Base-by-base conservation (phyloP, 1,140 invertebrate genomes). In the Chelonus insularis region DNA sequence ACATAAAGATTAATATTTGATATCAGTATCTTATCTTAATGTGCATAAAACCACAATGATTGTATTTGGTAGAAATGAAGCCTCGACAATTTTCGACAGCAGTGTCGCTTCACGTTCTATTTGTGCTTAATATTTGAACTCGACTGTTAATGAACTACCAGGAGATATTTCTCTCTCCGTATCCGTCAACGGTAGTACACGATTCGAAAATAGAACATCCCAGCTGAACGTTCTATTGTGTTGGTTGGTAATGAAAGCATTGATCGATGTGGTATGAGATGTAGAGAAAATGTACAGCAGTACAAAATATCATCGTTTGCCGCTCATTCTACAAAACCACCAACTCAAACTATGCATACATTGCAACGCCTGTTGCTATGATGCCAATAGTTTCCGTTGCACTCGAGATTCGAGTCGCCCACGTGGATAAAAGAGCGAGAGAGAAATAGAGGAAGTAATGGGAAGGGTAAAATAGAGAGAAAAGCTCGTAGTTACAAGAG, bases 381-480 rank as follows among this genome's bases (percentile, higher is more conserved):
- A 57, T 47, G 50, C 50, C 41, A 36, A 62, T 63, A 63, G 61
- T 63, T 57, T 63, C 55, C 55, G 34, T 4, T 41, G 47, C 18
- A 56, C 47, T 36, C 25, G 48, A 20, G 29, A 58, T 47, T 58
- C 32, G 14, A 58, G 16, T 43, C 29, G 45, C 23, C 20, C 45
- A 11, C 21, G 21, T 23, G 32, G 39, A 57, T 45, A 32, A 29
- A 57, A 18, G 11, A 43, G 23, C 14, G 36, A 23, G 1, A 20
- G 51, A 14, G 14, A 39, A 20, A 55, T 20, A 45, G 50, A 37
- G 39, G 36, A 39, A 34, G 58, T 48, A 45, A 18, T 16, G 39
- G 34, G 16, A 34, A 11, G 23, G 43, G 45, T 52, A 36, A 50
- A 36, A 51, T 36, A 52, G 54, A 51, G 58, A 29, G 25, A 29